Evolutionary conservation across 2,888 invertebrate genomes (phyloP), one percentile per base, ranked within the genome.

Genomic region (Aplocera efformata): DNA sequence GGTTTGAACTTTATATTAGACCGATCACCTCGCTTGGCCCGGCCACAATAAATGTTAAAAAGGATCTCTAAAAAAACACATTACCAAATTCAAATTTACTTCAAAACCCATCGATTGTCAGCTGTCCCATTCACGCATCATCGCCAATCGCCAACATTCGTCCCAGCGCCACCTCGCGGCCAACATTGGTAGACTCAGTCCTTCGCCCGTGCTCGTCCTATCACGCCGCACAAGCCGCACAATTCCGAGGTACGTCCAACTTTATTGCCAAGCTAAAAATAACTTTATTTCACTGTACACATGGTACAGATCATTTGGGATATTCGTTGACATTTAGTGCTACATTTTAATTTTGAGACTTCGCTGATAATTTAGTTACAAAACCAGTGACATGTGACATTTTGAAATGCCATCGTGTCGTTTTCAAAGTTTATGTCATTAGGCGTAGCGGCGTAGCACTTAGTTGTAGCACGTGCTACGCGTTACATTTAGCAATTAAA

Each of bases 131-230:
- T 3, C 32, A 11, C 11, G 13, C 13, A 17, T 17, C 5, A 17
- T 17, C 13, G 13, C 13, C 56, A 61, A 32, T 30, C 21, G 23
- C 41, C 56, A 61, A 67, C 45, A 28, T 64, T 66, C 43, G 67
- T 10, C 30, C 64, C 53, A 67, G 54, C 32, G 10, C 3, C 4
- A 28, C 11, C 9, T 30, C 43, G 24, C 30, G 34, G 46, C 58
- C 50, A 56, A 59, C 49, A 44, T 66, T 70, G 67, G 70, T 61
- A 60, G 59, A 63, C 62, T 67, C 66, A 66, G 72, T 73, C 75
- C 79, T 78, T 68, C 72, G 60, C 50, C 63, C 66, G 77, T 65
- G 65, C 62, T 65, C 74, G 77, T 63, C 64, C 68, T 69, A 71
- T 71, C 70, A 70, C 72, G 72, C 70, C 71, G 74, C 65, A 5